Conservation (phyloP, 35 echinoderm and acorn worm species). For the Acanthaster planci region DNA sequence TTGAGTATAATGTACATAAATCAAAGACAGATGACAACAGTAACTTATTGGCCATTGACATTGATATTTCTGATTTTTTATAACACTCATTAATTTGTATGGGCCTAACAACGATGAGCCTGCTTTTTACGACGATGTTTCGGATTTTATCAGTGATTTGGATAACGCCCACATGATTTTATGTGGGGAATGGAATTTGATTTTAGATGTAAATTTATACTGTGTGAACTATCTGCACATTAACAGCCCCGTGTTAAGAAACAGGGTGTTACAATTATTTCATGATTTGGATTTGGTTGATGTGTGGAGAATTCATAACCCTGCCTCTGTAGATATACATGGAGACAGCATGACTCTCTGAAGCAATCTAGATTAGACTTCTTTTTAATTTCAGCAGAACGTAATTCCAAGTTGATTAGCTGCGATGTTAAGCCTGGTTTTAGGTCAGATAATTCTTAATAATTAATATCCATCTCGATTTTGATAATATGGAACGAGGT, state of each 20-base stretch:
- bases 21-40: not conserved
- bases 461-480: not conserved
- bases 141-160: slow-evolving; percentile 12
- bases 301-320: too few relatives aligned
- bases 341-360: too few relatives aligned
- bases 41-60: not conserved
- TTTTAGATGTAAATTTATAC: slow-evolving; percentile 11
- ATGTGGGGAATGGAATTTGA: too few relatives aligned
- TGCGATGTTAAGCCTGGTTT: too few relatives aligned
- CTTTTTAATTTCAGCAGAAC: slow-evolving; percentile 18
- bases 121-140: not conserved
- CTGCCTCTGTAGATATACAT: too few relatives aligned
- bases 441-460: not conserved
- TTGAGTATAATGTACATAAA: slow-evolving; percentile 18
- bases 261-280: not conserved
- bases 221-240: not conserved
- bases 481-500: not conserved
- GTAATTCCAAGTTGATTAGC: slow-evolving; percentile 3
- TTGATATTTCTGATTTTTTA: not conserved
- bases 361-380: too few relatives aligned
- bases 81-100: not conserved
- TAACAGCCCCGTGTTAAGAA: not conserved
- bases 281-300: too few relatives aligned
- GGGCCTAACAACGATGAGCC: not conserved
- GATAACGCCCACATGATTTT: not conserved